Evolutionary conservation across 2,797 vertebrate genomes (phyloP).

Genomic region (Natrix natrix): DNA sequence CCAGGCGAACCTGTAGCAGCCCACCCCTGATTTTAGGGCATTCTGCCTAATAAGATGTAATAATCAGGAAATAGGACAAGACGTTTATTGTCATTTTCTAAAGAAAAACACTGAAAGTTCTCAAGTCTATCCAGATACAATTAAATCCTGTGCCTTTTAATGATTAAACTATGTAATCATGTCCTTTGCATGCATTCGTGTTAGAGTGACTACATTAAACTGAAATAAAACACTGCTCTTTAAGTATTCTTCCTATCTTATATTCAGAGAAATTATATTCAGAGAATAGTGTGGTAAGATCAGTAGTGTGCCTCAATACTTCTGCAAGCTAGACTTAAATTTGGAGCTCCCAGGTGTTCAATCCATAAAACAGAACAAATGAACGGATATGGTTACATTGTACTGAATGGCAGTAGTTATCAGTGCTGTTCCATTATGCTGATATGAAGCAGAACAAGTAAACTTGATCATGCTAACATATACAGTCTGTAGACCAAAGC

Average conservation of each 20-base stretch:
- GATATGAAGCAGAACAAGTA: not conserved
- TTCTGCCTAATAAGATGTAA: not conserved
- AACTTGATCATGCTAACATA: not conserved
- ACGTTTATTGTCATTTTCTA: not conserved
- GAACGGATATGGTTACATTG: not conserved
- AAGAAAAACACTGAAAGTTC: not conserved
- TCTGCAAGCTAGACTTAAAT: not conserved
- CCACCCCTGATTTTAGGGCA: not conserved
- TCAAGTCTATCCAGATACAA: not conserved
- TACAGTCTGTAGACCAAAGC: not conserved
- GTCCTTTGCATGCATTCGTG: not conserved
- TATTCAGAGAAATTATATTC: not conserved
- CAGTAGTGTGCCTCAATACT: not conserved
- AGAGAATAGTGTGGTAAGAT: not conserved
- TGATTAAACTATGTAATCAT: not conserved
- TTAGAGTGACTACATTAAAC: not conserved
- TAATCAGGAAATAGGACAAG: not conserved
- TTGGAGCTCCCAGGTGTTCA: not conserved
- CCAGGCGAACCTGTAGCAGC: no score
- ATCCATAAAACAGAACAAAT: not conserved
- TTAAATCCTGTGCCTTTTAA: not conserved
- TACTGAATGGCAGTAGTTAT: not conserved
- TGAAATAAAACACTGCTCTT: not conserved
- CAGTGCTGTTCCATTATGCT: not conserved
- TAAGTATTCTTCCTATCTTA: not conserved